Conservation (phyloP, 2,797 vertebrate genomes). For the Natrix natrix region DNA sequence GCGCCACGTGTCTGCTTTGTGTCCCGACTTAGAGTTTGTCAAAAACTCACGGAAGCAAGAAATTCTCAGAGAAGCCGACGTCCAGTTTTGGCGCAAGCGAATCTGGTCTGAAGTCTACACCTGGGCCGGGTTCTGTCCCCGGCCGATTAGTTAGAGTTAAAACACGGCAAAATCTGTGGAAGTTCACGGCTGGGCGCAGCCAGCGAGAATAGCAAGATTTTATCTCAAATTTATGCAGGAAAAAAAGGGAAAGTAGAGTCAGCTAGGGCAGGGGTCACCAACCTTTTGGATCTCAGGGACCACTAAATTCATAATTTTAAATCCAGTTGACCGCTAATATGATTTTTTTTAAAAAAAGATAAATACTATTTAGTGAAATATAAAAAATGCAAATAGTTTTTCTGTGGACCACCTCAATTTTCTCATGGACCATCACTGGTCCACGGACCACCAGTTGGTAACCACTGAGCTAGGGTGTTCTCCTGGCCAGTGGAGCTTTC, state of each 20-base stretch:
- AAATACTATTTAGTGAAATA: too few species aligned
- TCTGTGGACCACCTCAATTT: too few species aligned
- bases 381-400: too few species aligned
- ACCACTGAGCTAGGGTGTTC: too few species aligned
- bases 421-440: too few species aligned
- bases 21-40: not conserved
- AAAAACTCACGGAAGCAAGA: not conserved
- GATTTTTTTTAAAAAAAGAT: too few species aligned
- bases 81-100: not conserved
- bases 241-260: not conserved
- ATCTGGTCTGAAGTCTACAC: not conserved
- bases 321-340: too few species aligned
- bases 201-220: not conserved
- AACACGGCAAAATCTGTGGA: not conserved
- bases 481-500: not conserved
- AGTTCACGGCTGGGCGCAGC: not conserved
- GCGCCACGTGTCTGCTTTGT: constrained; percentile 23
- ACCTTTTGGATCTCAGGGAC: too few species aligned
- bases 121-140: not conserved
- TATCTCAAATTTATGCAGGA: not conserved
- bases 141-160: not conserved
- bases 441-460: too few species aligned
- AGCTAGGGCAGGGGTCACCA: too few species aligned
- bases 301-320: too few species aligned
- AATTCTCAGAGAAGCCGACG: not conserved